Evolutionary conservation across 2,797 vertebrate species (phyloP).

Genomic region (Ciconia nigra): DNA sequence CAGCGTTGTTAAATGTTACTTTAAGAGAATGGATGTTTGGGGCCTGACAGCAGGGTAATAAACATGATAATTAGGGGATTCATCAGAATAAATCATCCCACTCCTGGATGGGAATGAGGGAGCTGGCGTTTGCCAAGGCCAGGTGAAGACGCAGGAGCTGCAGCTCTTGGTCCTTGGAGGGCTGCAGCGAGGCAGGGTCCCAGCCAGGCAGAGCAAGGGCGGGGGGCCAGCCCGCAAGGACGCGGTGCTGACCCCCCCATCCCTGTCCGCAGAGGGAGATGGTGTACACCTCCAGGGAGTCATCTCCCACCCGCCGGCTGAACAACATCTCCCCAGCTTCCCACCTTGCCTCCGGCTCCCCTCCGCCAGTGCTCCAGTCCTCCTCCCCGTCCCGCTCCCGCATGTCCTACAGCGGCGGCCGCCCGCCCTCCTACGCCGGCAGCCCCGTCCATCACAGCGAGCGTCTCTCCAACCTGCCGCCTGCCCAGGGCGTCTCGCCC

Average conservation of each 20-base stretch:
- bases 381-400: slow-evolving; percentile 93
- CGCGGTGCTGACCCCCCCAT: fast-evolving
- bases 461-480: slow-evolving; percentile 74
- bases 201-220: background rate
- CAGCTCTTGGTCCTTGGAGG: background rate
- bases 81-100: slow-evolving; percentile 7
- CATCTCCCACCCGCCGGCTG: slow-evolving; percentile 92
- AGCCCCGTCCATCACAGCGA: slow-evolving; percentile 83
- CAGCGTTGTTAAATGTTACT: background rate
- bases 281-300: slow-evolving; percentile 95
- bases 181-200: background rate
- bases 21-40: background rate
- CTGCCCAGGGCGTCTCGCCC: slow-evolving; percentile 83
- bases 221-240: fast-evolving
- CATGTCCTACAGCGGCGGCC: slow-evolving; percentile 92
- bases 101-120: background rate
- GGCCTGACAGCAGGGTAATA: background rate
- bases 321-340: slow-evolving; percentile 91
- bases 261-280: slow-evolving; percentile 87
- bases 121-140: background rate
- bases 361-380: slow-evolving; percentile 81
- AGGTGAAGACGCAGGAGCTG: background rate
- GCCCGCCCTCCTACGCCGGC: slow-evolving; percentile 90
- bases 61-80: slow-evolving; percentile 44
- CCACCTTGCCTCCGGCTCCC: slow-evolving; percentile 76